phyloP scores from a whole-genome alignment of 2,113 vertebrate species.

The Sminthopsis crassicaudata region DNA sequence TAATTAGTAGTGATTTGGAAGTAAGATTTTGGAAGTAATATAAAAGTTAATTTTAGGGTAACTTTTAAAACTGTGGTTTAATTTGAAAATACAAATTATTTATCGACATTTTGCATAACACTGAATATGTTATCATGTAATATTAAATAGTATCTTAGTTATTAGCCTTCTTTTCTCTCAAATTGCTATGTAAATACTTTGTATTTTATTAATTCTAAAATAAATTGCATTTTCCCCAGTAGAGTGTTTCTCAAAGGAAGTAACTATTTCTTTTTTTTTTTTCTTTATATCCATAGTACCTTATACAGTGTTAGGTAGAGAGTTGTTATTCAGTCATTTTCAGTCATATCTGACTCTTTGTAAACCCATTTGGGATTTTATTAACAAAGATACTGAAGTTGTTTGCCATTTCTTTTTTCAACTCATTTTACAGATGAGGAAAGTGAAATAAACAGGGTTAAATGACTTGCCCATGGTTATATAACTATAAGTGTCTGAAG shows the following conservation, averaged over 20 bases:
- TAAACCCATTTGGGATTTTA: not conserved
- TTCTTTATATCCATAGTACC: not conserved
- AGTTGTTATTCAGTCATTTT: not conserved
- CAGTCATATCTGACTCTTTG: not conserved
- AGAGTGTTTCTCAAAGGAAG: not conserved
- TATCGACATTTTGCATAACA: not conserved
- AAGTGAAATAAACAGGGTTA: not conserved
- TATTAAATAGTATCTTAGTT: not conserved
- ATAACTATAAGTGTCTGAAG: not conserved
- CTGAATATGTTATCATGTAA: not conserved
- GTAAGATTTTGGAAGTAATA: not conserved
- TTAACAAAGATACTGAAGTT: not conserved
- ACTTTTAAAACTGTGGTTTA: not conserved
- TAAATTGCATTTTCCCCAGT: not conserved
- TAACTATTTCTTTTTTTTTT: not conserved
- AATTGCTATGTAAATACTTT: not conserved
- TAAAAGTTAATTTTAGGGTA: conserved; percentile 53
- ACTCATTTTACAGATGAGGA: not conserved
- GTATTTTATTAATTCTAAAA: not conserved
- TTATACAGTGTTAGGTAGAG: not conserved
- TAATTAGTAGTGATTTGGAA: not conserved
- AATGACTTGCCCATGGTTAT: not conserved
- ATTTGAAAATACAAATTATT: conserved; percentile 8
- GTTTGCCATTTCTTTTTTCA: not conserved
- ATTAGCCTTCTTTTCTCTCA: not conserved